Evolutionary conservation across 2,113 vertebrate genomes (phyloP), one percentile per base, ranked within the genome.

Genomic region (Platycercus adscitus): DNA sequence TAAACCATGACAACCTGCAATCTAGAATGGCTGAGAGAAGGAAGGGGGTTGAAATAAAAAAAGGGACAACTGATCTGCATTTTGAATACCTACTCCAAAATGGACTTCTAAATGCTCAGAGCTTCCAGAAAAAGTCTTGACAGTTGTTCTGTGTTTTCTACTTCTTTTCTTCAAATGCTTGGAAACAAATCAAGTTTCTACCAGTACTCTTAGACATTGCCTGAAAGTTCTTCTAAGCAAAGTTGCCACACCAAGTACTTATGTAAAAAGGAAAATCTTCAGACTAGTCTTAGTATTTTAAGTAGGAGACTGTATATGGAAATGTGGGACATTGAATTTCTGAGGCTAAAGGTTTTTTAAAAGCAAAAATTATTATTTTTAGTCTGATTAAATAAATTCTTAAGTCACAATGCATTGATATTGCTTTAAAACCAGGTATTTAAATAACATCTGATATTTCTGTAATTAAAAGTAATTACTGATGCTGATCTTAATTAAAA

Each of bases 401-500:
- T 75, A 8, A 85, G 52, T 91, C 35, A 58, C n/a, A 31, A 14
- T 77, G 10, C n/a, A n/a, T 37, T 88, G 9, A 89, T 80, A 82
- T 26, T n/a, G 24, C 47, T 66, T 25, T 1, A 23, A 79, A 86
- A 72, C 3, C 11, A 50, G 31, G 25, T 80, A 49, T 81, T 89
- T 81, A 93, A 86, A 86, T 72, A 24, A 53, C 41, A 91, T 41
- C 29, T 75, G 31, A 44, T 94, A 81, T 73, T 95, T 94, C 86
- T 81, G 44, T 46, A 86, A 84, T 86, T 94, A 92, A 89, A 79
- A 7, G 9, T 68, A 93, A 89, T 95, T 95, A 85, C 17, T 33
- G 16, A 71, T 68, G 79, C 17, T 33, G 17, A 71, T 68, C 46
- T 89, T 94, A 81, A 93, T 93, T 94, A 52, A 52, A 89, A 93